Percentiles rank a stretch among this genome's conserved stretches.
phyloP scores from a whole-genome alignment of 2,797 vertebrate genomes.

The Mastacembelus armatus region DNA sequence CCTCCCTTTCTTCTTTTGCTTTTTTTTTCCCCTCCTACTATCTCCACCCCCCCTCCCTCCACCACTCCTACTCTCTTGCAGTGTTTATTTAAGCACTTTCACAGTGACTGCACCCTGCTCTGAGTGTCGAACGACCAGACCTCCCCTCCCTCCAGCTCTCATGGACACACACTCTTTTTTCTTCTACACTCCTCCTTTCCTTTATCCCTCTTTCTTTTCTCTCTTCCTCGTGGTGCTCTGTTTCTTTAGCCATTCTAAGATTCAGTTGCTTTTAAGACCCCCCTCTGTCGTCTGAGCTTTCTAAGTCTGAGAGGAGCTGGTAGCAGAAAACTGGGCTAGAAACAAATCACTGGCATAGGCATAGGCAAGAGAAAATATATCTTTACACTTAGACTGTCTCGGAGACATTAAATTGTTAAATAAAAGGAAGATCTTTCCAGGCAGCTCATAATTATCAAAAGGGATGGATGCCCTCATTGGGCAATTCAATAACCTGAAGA shows the following conservation, averaged over 20 bases:
- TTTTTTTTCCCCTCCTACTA: constrained; percentile 34
- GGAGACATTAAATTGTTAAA: constrained; percentile 70
- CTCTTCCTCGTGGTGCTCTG: constrained; percentile 46
- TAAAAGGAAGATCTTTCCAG: constrained; percentile 64
- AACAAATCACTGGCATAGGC: constrained; percentile 56
- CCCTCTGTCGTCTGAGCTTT: constrained; percentile 47
- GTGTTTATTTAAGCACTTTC: constrained; percentile 81
- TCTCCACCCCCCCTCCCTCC: constrained; percentile 19
- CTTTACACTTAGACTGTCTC: constrained; percentile 56
- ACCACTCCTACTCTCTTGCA: constrained; percentile 58
- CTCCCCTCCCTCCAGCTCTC: constrained; percentile 32
- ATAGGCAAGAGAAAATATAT: constrained; percentile 54
- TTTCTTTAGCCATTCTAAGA: constrained; percentile 53
- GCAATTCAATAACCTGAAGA: constrained; percentile 70
- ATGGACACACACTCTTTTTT: constrained; percentile 39
- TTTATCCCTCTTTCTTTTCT: constrained; percentile 42
- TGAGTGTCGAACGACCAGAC: constrained; percentile 51
- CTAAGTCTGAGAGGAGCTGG: constrained; percentile 64
- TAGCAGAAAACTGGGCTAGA: constrained; percentile 71
- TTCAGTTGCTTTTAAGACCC: constrained; percentile 55
- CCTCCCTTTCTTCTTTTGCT: constrained; percentile 38
- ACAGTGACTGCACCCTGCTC: constrained; percentile 75
- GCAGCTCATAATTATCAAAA: constrained; percentile 71
- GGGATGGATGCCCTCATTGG: constrained; percentile 66
- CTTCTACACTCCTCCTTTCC: constrained; percentile 24